A percentile compares a stretch with the other conserved stretches of the same genome.
Conservation (phyloP, 2,797 vertebrate genomes). For the Spondyliosoma cantharus region DNA sequence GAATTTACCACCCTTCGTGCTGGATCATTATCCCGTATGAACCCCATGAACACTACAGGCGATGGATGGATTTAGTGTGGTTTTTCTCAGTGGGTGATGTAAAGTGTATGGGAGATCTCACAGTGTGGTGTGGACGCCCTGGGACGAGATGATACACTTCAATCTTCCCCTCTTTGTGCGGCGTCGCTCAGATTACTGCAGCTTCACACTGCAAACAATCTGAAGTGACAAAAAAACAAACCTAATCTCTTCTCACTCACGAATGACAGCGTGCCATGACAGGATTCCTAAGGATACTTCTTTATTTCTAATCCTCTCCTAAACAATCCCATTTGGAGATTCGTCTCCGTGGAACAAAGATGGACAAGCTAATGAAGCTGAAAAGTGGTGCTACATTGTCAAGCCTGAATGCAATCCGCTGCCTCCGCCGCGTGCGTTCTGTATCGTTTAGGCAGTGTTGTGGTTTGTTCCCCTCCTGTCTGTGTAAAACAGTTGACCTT, state of each 20-base stretch:
- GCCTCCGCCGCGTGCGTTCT: conserved; percentile 34
- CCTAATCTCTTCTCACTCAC: conserved; percentile 57
- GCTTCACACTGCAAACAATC: conserved; percentile 63
- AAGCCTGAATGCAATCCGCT: conserved; percentile 44
- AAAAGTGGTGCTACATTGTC: conserved; percentile 45
- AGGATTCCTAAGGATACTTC: conserved; percentile 55
- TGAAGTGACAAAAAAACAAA: neutral
- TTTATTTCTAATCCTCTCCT: conserved; percentile 71
- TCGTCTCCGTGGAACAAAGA: conserved; percentile 45
- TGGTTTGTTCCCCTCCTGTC: conserved; percentile 52
- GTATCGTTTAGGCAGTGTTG: conserved; percentile 58
- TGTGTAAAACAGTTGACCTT: conserved; percentile 79
- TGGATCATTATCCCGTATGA: conserved; percentile 68
- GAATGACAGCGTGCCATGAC: conserved; percentile 57
- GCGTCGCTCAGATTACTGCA: conserved; percentile 58
- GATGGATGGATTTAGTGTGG: conserved; percentile 62
- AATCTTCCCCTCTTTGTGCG: conserved; percentile 62
- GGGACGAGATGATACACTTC: conserved; percentile 68
- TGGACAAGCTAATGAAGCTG: conserved; percentile 63
- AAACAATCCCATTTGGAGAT: conserved; percentile 62
- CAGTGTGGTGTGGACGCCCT: conserved; percentile 64
- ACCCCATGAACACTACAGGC: conserved; percentile 58
- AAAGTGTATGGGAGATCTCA: conserved; percentile 62
- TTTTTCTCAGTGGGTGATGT: conserved; percentile 65
- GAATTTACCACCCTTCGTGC: conserved; percentile 44